A percentile compares a stretch with the other conserved stretches of the same genome.
Conservation (phyloP, 2,888 invertebrate species). For the Rotaria magnacalcarata region DNA sequence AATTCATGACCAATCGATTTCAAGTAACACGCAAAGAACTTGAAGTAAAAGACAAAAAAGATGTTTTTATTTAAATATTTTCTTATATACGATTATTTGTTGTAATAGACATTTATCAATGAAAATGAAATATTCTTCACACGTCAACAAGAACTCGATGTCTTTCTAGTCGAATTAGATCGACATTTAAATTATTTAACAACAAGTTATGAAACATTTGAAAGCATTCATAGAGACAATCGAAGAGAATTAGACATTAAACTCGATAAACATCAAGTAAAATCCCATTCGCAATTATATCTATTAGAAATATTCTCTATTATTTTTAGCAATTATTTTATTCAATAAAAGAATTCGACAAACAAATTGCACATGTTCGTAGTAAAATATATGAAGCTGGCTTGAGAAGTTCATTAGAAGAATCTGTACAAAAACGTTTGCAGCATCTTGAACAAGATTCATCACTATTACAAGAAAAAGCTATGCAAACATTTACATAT, state of each 20-base stretch:
- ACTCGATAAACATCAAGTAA: slow-evolving; percentile 34
- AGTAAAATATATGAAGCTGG: neutral
- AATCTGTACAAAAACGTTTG: neutral
- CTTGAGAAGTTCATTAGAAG: neutral
- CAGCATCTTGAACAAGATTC: neutral
- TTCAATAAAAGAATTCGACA: neutral
- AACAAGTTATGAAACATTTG: slow-evolving; percentile 10
- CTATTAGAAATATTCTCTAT: too few relatives aligned
- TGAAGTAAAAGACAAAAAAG: neutral
- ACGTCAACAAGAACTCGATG: slow-evolving; percentile 1
- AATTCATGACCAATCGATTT: slow-evolving; percentile 28
- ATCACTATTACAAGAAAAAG: neutral
- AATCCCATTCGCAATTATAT: neutral
- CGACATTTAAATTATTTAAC: neutral
- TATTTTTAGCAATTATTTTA: neutral
- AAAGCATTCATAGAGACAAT: neutral
- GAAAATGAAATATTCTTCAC: neutral
- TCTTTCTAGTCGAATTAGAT: neutral
- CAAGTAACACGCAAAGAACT: slow-evolving; percentile 4
- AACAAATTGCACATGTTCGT: neutral
- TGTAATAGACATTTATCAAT: neutral
- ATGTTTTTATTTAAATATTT: neutral
- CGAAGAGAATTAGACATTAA: neutral
- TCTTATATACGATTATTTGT: neutral
- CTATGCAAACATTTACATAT: neutral